Conservation (phyloP, 2,113 vertebrate genomes). For the Fukomys damarensis region DNA sequence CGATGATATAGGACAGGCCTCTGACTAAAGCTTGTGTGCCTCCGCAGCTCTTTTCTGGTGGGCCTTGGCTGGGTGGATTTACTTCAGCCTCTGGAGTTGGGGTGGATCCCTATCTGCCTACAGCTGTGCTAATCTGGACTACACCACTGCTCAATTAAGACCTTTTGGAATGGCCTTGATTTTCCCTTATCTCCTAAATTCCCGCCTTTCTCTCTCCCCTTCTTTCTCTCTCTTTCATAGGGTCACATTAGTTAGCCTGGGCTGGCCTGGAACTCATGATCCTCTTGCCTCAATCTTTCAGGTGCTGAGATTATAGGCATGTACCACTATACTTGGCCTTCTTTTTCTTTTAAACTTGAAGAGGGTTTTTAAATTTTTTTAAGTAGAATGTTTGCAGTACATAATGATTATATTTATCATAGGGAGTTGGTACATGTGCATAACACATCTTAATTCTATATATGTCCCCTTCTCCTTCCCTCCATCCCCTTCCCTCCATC, state of each 20-base stretch:
- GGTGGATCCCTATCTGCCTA: too few species aligned
- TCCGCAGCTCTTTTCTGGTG: too few species aligned
- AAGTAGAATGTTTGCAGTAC: not conserved
- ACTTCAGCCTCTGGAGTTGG: too few species aligned
- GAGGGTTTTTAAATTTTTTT: not conserved
- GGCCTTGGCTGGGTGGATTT: too few species aligned
- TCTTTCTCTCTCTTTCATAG: too few species aligned
- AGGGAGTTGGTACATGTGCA: not conserved
- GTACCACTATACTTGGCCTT: not conserved
- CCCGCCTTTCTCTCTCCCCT: not conserved
- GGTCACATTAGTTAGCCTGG: not conserved
- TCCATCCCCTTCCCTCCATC: not conserved
- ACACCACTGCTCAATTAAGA: not conserved
- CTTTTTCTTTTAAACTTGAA: not conserved
- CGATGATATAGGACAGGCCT: too few species aligned
- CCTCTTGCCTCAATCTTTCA: not conserved
- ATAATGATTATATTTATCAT: not conserved
- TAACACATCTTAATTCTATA: not conserved
- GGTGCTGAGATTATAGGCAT: not conserved
- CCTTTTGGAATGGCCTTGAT: not conserved
- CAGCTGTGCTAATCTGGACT: too few species aligned
- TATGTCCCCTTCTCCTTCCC: not conserved
- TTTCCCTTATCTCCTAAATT: not conserved
- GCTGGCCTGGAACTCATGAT: not conserved
- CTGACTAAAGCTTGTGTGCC: too few species aligned